These are phyloP conservation scores for Scomber scombrus DNA, from an alignment of 2,113 vertebrate genomes.

Conservation along the genomic window DNA sequence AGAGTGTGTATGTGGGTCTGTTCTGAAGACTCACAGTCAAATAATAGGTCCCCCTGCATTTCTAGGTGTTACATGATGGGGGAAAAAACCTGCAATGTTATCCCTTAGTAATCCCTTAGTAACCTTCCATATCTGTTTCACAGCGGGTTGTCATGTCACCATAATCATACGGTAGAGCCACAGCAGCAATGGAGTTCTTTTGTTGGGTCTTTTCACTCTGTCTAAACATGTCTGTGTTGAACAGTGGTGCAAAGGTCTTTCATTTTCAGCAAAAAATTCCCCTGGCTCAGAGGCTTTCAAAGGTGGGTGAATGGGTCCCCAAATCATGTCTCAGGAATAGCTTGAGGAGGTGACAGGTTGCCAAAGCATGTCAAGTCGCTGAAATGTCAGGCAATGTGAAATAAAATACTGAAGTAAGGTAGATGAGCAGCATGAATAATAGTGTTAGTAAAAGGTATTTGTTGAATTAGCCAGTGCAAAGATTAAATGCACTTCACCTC, in stretches of 20 bases:
- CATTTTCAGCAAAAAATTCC: constrained; percentile 24
- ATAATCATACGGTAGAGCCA: constrained; percentile 48
- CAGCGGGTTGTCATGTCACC: constrained; percentile 58
- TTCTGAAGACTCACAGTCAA: constrained; percentile 3
- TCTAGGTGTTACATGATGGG: constrained; percentile 15
- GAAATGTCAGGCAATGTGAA: constrained; percentile 38
- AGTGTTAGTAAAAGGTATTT: constrained; percentile 30
- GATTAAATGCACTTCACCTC: constrained; percentile 39
- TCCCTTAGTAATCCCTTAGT: constrained; percentile 40
- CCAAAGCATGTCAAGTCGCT: constrained; percentile 30
- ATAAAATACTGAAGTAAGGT: constrained; percentile 19
- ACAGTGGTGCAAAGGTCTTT: constrained; percentile 40
- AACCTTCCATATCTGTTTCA: constrained; percentile 55
- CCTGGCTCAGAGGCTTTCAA: constrained; percentile 29
- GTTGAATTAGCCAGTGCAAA: constrained; percentile 33
- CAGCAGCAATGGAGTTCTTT: constrained; percentile 37
- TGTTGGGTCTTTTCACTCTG: constrained; percentile 41
- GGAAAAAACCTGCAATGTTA: constrained; percentile 18
- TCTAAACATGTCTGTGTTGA: constrained; percentile 45
- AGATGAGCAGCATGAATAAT: constrained; percentile 16
- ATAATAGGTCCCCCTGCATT: constrained; percentile 28
- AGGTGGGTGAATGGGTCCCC: constrained; percentile 26
- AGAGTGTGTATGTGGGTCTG: background rate
- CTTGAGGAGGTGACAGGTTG: constrained; percentile 19
- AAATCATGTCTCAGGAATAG: constrained; percentile 39